Percentiles rank a stretch among this genome's conserved stretches.
These are phyloP conservation scores for Monopterus albus DNA, from an alignment of 2,113 vertebrate species.

Conservation along the genomic window DNA sequence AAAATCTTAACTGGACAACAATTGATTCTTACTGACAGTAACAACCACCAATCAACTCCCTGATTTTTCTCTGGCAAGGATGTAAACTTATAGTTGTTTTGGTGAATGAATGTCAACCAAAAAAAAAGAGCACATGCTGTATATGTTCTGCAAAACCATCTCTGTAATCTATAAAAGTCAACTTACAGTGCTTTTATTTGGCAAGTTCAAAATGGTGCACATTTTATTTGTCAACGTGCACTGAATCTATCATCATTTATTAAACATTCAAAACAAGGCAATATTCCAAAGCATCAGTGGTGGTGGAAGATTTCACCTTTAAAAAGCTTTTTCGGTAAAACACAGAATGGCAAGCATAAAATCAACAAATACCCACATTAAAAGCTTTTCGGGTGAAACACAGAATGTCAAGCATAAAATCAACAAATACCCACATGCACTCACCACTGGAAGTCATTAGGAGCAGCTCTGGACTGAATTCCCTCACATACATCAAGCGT, in stretches of 20 bases:
- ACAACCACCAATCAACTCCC: neutral
- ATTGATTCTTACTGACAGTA: too few relatives aligned
- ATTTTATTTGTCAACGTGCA: neutral
- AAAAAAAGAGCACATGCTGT: too few relatives aligned
- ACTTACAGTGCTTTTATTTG: neutral
- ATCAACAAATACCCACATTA: slow-evolving; percentile 65
- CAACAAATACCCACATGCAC: slow-evolving; percentile 58
- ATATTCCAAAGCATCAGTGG: slow-evolving; percentile 33
- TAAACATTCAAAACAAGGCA: slow-evolving; percentile 28
- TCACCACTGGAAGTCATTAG: slow-evolving; percentile 67
- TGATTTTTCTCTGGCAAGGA: too few relatives aligned
- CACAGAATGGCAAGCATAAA: slow-evolving; percentile 46
- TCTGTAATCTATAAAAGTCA: neutral
- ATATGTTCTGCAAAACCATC: neutral
- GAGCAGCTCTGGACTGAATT: slow-evolving; percentile 66
- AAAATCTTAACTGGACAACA: too few relatives aligned
- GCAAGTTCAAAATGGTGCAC: neutral
- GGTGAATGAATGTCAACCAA: neutral
- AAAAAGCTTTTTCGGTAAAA: slow-evolving; percentile 50
- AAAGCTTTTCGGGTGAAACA: slow-evolving; percentile 47
- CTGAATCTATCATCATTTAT: neutral
- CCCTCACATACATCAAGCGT: slow-evolving; percentile 71
- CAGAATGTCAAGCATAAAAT: slow-evolving; percentile 59
- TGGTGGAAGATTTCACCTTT: slow-evolving; percentile 15
- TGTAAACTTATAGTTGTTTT: too few relatives aligned